phyloP scores from a whole-genome alignment of 1,140 invertebrate genomes.

The Drosophila fuyamai region DNA sequence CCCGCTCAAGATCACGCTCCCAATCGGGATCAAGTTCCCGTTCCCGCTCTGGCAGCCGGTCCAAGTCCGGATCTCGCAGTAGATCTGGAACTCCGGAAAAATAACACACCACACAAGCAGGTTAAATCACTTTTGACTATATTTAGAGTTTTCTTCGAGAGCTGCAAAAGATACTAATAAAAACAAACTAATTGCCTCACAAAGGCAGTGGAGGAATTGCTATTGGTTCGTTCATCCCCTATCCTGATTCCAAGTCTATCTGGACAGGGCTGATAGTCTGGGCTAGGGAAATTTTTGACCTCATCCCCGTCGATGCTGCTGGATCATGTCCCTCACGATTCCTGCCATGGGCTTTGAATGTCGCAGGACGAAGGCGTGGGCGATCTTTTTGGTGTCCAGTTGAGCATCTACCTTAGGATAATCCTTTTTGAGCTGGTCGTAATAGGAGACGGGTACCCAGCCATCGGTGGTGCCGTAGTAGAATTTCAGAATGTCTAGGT shows the following conservation, averaged over 20 bases:
- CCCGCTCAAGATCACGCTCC: slow-evolving; percentile 72
- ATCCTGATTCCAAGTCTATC: not conserved
- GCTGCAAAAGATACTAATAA: slow-evolving; percentile 32
- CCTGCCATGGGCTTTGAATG: slow-evolving; percentile 87
- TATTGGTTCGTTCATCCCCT: not conserved
- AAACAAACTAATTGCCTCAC: slow-evolving; percentile 24
- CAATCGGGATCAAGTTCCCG: slow-evolving; percentile 71
- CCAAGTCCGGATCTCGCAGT: slow-evolving; percentile 76
- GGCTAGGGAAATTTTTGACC: not conserved
- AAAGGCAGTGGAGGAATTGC: slow-evolving; percentile 16
- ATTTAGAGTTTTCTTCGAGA: slow-evolving; percentile 44
- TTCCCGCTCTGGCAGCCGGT: slow-evolving; percentile 47
- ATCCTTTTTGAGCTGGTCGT: slow-evolving; percentile 86
- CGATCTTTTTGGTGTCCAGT: slow-evolving; percentile 88
- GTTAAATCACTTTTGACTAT: slow-evolving; percentile 38
- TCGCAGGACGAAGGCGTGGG: slow-evolving; percentile 91
- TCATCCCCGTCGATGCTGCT: slow-evolving; percentile 60
- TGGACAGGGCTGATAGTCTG: slow-evolving; percentile 2
- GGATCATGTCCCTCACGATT: slow-evolving; percentile 87
- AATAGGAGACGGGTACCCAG: slow-evolving; percentile 91
- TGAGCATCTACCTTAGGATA: slow-evolving; percentile 88
- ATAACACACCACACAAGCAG: not conserved
- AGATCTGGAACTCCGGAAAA: slow-evolving; percentile 39
- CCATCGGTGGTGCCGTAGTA: slow-evolving; percentile 91
- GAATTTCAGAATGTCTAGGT: slow-evolving; percentile 88